These are phyloP conservation scores for Rhimphoctona megacephalus DNA, from an alignment of 2,888 invertebrate species.

Conservation along the genomic window DNA sequence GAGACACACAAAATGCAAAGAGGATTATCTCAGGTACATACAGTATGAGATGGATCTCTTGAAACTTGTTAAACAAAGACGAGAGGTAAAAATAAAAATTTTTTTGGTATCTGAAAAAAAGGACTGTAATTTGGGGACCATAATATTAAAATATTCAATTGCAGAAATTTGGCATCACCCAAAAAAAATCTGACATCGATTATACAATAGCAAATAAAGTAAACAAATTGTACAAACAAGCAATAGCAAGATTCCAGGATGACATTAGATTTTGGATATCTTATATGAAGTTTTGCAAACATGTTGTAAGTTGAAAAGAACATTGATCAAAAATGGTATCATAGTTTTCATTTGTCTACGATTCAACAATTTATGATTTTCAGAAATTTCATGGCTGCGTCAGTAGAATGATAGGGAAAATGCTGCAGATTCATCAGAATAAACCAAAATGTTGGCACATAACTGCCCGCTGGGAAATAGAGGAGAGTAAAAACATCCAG, in stretches of 20 bases:
- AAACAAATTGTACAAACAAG: constrained; percentile 90
- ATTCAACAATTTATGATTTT: constrained; percentile 24
- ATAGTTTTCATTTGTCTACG: background rate
- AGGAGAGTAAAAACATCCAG: constrained; percentile 89
- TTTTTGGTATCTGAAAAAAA: background rate
- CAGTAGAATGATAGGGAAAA: constrained; percentile 82
- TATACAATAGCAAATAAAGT: constrained; percentile 90
- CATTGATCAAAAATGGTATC: background rate
- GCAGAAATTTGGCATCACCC: constrained; percentile 86
- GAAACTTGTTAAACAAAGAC: constrained; percentile 88
- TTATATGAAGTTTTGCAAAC: constrained; percentile 92
- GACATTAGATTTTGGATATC: constrained; percentile 92
- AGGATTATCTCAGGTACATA: constrained; percentile 90
- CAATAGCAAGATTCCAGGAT: constrained; percentile 89
- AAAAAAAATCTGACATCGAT: constrained; percentile 89
- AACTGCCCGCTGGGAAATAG: constrained; percentile 92
- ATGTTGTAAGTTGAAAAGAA: constrained; percentile 85
- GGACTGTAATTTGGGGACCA: background rate
- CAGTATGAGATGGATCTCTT: constrained; percentile 90
- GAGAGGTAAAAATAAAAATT: constrained; percentile 84
- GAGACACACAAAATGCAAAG: constrained; percentile 88
- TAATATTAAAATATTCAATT: constrained; percentile 54
- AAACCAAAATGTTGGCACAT: constrained; percentile 92
- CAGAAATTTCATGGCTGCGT: constrained; percentile 81
- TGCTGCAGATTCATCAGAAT: constrained; percentile 89